These are phyloP conservation scores for Misgurnus mizolepis DNA, from an alignment of 2,113 vertebrate genomes.

Conservation along the genomic window DNA sequence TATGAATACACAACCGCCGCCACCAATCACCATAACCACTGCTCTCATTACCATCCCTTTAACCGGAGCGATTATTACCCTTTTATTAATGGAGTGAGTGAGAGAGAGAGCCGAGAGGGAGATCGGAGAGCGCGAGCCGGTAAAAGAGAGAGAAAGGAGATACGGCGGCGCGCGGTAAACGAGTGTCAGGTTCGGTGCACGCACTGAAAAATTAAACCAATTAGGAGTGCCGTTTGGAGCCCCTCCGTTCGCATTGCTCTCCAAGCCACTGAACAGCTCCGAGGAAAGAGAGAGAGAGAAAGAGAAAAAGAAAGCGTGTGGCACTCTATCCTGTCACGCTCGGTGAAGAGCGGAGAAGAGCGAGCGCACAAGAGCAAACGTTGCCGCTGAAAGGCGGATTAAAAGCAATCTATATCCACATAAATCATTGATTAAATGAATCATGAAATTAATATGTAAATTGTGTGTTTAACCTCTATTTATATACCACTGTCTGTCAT, in stretches of 20 bases:
- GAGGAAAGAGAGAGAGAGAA: slow-evolving; percentile 41
- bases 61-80: slow-evolving; percentile 55
- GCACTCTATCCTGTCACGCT: slow-evolving; percentile 54
- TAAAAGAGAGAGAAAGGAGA: slow-evolving; percentile 46
- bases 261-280: slow-evolving; percentile 49
- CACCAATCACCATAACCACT: slow-evolving; percentile 57
- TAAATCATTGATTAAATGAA: slow-evolving; percentile 94
- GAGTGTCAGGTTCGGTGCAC: slow-evolving; percentile 54
- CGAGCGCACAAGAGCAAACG: slow-evolving; percentile 61
- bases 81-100: slow-evolving; percentile 52
- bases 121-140: slow-evolving; percentile 19
- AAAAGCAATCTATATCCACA: slow-evolving; percentile 89
- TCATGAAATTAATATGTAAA: slow-evolving; percentile 97
- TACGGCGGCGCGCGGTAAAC: slow-evolving; percentile 47
- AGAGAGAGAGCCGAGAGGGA: slow-evolving; percentile 5
- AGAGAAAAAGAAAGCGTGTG: slow-evolving; percentile 40
- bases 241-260: slow-evolving; percentile 53
- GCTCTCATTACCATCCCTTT: slow-evolving; percentile 57
- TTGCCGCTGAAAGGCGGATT: slow-evolving; percentile 73
- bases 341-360: slow-evolving; percentile 58
- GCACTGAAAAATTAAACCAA: slow-evolving; percentile 65
- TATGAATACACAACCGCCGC: slow-evolving; percentile 51
- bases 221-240: slow-evolving; percentile 58
- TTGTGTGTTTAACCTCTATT: slow-evolving; percentile 94
- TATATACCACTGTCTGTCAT: slow-evolving; percentile 88